Evolutionary conservation across 2,113 vertebrate species (phyloP).

Genomic region (human): GRCh38 chr4:72953501-72954000

Average conservation of each 20-base stretch:
- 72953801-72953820: slow-evolving; percentile 81
- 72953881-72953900: not conserved
- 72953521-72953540: slow-evolving; percentile 2
- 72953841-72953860: slow-evolving; percentile 37
- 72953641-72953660: slow-evolving; percentile 68
- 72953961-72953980: not conserved
- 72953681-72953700: slow-evolving; percentile 55
- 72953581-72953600: slow-evolving; percentile 40
- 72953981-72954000: not conserved
- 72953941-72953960: not conserved
- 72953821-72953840: slow-evolving; percentile 60
- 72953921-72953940: not conserved
- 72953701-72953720: slow-evolving; percentile 77
- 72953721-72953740: slow-evolving; percentile 82
- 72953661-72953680: slow-evolving; percentile 66
- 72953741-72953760: slow-evolving; percentile 83
- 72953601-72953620: slow-evolving; percentile 63
- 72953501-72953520: slow-evolving; percentile 29
- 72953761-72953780: slow-evolving; percentile 84
- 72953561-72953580: not conserved
- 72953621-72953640: slow-evolving; percentile 62
- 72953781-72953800: slow-evolving; percentile 82
- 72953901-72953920: slow-evolving; percentile 36
- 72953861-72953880: slow-evolving; percentile 44
- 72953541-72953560: slow-evolving; percentile 13